Conservation (phyloP, 2,113 vertebrate species). For the Microcebus murinus region DNA sequence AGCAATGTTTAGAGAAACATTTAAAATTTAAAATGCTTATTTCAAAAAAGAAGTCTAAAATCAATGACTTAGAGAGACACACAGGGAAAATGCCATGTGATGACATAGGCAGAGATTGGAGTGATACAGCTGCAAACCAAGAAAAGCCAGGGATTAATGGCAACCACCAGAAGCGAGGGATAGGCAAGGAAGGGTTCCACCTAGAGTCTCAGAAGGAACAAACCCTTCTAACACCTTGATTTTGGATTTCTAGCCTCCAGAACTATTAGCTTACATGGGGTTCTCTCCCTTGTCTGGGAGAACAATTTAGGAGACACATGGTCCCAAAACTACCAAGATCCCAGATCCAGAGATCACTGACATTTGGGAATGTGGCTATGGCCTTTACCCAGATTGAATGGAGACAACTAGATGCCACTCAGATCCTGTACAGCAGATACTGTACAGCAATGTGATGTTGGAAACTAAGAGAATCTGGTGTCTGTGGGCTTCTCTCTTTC, state of each 20-base stretch:
- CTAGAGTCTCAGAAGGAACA: neutral
- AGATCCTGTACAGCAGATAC: neutral
- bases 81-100: constrained; percentile 1
- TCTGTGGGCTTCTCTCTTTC: neutral
- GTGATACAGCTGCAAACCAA: neutral
- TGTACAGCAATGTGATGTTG: neutral
- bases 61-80: neutral
- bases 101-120: neutral
- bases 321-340: neutral
- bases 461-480: neutral
- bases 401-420: neutral
- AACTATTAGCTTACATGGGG: neutral
- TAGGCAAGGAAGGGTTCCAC: neutral
- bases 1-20: constrained; percentile 3
- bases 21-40: constrained; percentile 6
- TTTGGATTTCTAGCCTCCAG: neutral
- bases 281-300: neutral
- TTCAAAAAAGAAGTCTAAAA: constrained; percentile 43
- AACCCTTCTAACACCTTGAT: neutral
- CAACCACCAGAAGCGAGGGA: neutral
- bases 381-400: neutral
- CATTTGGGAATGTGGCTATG: neutral
- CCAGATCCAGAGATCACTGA: neutral
- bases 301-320: neutral
- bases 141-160: neutral